phyloP scores from a whole-genome alignment of 2,797 vertebrate species.

The Thunnus albacares region DNA sequence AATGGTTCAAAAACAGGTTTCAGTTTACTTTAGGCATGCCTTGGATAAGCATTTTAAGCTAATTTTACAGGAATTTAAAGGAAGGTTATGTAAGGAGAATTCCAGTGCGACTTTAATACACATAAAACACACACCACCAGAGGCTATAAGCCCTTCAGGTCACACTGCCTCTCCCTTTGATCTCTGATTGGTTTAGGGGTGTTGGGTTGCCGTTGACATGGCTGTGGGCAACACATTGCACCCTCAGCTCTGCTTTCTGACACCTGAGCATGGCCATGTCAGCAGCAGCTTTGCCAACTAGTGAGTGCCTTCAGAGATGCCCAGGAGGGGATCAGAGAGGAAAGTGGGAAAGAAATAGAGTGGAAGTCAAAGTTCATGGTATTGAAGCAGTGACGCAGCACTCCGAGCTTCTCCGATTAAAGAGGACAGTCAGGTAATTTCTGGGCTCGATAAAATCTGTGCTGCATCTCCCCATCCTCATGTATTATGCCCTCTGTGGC shows the following conservation, averaged over 20 bases:
- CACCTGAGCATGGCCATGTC: conserved; percentile 70
- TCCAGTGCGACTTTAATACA: conserved; percentile 14
- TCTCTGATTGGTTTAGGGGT: conserved; percentile 63
- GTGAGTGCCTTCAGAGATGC: conserved; percentile 23
- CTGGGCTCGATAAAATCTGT: conserved; percentile 25
- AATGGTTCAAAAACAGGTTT: too few species aligned
- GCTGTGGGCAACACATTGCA: conserved; percentile 48
- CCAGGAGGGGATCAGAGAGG: neutral
- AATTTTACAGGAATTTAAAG: too few species aligned
- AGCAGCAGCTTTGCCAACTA: conserved; percentile 64
- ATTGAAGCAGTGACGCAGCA: conserved; percentile 39
- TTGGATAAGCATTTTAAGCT: too few species aligned
- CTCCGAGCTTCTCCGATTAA: neutral
- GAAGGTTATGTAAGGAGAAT: neutral
- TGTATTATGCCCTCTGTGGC: conserved; percentile 27
- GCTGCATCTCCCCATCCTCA: conserved; percentile 7
- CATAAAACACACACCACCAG: neutral
- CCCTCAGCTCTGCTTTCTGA: conserved; percentile 74
- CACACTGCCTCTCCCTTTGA: conserved; percentile 54
- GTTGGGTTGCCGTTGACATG: conserved; percentile 70
- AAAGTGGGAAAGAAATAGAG: conserved; percentile 17
- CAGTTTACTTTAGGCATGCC: too few species aligned
- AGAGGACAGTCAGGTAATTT: conserved; percentile 27
- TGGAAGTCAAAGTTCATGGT: conserved; percentile 34
- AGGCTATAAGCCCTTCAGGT: conserved; percentile 6